Base-by-base conservation (phyloP, 2,113 vertebrate genomes). In the Chaetura pelagica region DNA sequence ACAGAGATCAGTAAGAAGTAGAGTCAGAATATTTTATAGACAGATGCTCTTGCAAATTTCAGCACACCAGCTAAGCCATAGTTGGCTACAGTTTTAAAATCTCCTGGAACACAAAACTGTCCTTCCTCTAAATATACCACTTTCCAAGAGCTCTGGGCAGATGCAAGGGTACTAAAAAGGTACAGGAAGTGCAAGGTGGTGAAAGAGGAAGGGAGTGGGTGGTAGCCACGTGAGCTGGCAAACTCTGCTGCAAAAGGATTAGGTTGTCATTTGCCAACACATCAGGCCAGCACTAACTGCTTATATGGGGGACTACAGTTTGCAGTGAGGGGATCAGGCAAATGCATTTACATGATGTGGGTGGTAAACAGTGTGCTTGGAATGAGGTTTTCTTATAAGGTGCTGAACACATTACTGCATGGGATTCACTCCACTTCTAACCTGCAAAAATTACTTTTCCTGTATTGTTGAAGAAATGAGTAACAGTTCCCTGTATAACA, bases 31-130 rank as follows among this genome's bases (percentile, higher is more conserved):
- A 91, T 92, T 94, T 95, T 92, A 86, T 7, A 94, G 85, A 92
- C 93, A 97, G 94, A 96, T 96, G 93, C 64, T 93, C 64, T 64
- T 84, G 68, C 49, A 93, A 93, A 93, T 76, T 91, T 77, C 78
- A 93, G 26, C 78, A 91, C 83, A 84, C 87, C 93, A 95, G 74
- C 63, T 81, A 95, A 84, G 55, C 55, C 64, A 68, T 35, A 89
- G 75, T 27, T 94, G 85, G 88, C 72, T 93, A 54, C 64, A 84
- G 52, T 92, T 89, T 88, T 77, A 84, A 92, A 86, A 94, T 83
- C 63, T 91, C 34, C 61, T 96, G 90, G 85, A 97, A 96, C 59
- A 95, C 67, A 61, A 88, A 86, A 92, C 34, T 93, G 69, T 84
- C 85, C 90, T 91, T 66, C 91, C 57, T 83, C 75, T 85, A 93